Conservation (phyloP, 2,797 vertebrate species). For the Crocodylus rhombifer region DNA sequence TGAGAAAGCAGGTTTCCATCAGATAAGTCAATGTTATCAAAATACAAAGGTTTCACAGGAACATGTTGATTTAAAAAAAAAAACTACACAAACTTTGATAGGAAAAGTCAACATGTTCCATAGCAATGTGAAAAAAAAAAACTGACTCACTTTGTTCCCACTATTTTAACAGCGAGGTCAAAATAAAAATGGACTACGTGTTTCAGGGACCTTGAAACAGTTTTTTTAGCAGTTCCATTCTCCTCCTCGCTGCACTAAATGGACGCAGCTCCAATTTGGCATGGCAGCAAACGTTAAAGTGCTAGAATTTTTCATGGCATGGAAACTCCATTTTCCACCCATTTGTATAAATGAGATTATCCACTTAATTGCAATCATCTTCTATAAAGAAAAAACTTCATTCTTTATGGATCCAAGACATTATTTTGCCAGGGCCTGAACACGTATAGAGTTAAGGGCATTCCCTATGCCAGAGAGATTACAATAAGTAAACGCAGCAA, state of each 20-base stretch:
- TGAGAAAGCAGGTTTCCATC: background rate
- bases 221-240: background rate
- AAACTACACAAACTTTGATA: background rate
- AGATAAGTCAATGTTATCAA: background rate
- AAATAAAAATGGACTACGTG: background rate
- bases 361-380: background rate
- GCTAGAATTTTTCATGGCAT: fast-evolving
- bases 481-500: too few species aligned
- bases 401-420: background rate
- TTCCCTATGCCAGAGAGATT: background rate
- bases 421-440: background rate
- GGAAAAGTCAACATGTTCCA: background rate
- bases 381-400: background rate
- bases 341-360: background rate
- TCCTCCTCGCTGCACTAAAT: background rate
- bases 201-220: background rate
- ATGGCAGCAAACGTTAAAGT: background rate
- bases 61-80: background rate
- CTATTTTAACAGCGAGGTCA: too few species aligned
- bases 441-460: background rate
- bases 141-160: too few species aligned
- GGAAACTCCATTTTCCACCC: background rate
- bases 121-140: too few species aligned
- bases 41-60: slow-evolving; percentile 3
- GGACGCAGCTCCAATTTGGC: background rate